These are phyloP conservation scores for Poliocrania exsul DNA, from an alignment of 2,797 vertebrate species.

Conservation along the genomic window DNA sequence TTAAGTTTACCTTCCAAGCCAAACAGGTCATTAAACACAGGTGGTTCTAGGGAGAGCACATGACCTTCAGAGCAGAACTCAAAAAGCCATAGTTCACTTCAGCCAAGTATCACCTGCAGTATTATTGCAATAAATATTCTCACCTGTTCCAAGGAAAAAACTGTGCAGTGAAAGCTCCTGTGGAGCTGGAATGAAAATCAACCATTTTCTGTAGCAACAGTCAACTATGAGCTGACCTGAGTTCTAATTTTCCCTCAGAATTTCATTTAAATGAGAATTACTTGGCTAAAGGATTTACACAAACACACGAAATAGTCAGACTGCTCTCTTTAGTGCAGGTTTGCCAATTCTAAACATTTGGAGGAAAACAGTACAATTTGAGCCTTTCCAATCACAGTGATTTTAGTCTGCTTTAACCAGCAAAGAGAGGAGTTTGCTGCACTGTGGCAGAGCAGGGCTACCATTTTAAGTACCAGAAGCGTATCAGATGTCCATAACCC, in stretches of 20 bases:
- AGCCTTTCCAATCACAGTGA: neutral
- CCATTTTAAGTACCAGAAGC: neutral
- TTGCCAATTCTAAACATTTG: neutral
- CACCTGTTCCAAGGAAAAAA: neutral
- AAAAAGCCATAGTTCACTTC: neutral
- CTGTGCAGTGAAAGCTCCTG: neutral
- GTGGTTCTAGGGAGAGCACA: neutral
- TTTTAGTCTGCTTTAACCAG: neutral
- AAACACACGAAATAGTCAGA: neutral
- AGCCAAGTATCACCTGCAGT: neutral
- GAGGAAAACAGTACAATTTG: neutral
- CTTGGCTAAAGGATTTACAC: neutral
- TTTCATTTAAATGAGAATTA: neutral
- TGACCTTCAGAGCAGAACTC: neutral
- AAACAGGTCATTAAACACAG: neutral
- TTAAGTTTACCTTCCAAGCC: neutral
- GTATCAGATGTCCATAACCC: neutral
- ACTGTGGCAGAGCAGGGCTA: neutral
- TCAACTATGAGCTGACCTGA: neutral
- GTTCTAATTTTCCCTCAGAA: neutral
- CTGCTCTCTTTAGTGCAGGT: neutral
- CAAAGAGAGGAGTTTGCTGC: neutral
- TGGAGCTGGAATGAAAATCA: neutral
- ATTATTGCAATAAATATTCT: neutral
- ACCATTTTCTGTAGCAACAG: neutral